Evolutionary conservation across 1,140 invertebrate species (phyloP).

Genomic region (Calliphora vicina): DNA sequence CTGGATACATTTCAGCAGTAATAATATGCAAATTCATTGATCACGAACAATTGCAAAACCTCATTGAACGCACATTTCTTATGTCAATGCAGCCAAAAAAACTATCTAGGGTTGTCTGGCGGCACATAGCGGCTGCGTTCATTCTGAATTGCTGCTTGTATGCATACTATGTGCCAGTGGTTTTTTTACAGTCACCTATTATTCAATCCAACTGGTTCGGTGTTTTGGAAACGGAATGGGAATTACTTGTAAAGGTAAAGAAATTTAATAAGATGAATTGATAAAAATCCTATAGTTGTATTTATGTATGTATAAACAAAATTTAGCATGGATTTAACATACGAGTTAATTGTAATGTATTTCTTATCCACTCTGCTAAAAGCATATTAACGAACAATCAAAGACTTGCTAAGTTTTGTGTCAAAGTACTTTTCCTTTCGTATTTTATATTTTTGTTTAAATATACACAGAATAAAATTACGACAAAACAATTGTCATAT

Average conservation of each 20-base stretch:
- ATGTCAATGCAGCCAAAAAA: slow-evolving; percentile 67
- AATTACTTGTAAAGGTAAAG: slow-evolving; percentile 68
- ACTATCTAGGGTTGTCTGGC: slow-evolving; percentile 74
- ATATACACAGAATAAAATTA: too few relatives aligned
- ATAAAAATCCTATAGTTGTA: too few relatives aligned
- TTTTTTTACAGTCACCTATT: slow-evolving; percentile 70
- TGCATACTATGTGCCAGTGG: slow-evolving; percentile 67
- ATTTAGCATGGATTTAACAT: too few relatives aligned
- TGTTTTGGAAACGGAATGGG: slow-evolving; percentile 64
- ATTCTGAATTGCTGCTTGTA: slow-evolving; percentile 75
- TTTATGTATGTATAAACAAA: too few relatives aligned
- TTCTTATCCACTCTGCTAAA: too few relatives aligned
- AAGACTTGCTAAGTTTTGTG: too few relatives aligned
- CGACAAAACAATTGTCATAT: too few relatives aligned
- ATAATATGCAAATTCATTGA: slow-evolving; percentile 82
- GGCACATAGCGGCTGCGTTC: slow-evolving; percentile 73
- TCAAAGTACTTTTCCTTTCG: too few relatives aligned
- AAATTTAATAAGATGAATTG: not conserved
- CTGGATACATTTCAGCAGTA: slow-evolving; percentile 79
- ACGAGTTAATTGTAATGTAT: too few relatives aligned
- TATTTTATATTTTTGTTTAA: too few relatives aligned
- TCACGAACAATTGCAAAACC: slow-evolving; percentile 85
- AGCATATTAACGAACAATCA: too few relatives aligned
- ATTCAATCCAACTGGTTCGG: slow-evolving; percentile 50
- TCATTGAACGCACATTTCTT: slow-evolving; percentile 83